These are phyloP conservation scores for Rattus norvegicus DNA, from an alignment of 2,113 vertebrate genomes.

Conservation along the genomic window GRCr8 NC_086025.1:117776501-117777000, in stretches of 20 bases:
- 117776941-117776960: neutral
- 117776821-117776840: rapidly evolving
- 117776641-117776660: neutral
- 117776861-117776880: neutral
- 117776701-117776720: rapidly evolving
- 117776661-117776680: rapidly evolving
- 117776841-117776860: rapidly evolving
- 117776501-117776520: rapidly evolving
- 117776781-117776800: rapidly evolving
- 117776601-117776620: neutral
- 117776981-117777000: neutral
- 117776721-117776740: rapidly evolving
- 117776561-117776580: neutral
- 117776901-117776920: rapidly evolving
- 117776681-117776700: neutral
- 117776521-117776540: neutral
- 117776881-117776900: rapidly evolving
- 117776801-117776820: rapidly evolving
- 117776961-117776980: rapidly evolving
- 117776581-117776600: no score
- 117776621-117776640: rapidly evolving
- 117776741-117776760: neutral
- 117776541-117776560: neutral
- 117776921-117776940: neutral
- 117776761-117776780: neutral